These are phyloP conservation scores for Nemoura dubitans DNA, from an alignment of 2,888 invertebrate species.

Conservation along the genomic window DNA sequence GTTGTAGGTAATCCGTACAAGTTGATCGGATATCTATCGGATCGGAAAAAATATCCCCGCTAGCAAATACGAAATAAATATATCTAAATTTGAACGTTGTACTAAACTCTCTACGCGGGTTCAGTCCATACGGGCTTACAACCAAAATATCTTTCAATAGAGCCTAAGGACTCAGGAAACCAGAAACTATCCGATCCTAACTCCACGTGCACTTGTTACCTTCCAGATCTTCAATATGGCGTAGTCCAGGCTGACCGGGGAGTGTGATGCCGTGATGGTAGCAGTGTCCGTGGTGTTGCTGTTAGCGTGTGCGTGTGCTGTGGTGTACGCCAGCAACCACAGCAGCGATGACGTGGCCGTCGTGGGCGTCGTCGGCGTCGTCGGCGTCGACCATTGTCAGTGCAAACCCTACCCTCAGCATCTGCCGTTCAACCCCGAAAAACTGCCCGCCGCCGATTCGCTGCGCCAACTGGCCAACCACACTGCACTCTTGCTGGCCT, in stretches of 20 bases:
- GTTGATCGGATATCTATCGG: no score
- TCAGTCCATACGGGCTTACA: no score
- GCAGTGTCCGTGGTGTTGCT: slow-evolving; percentile 64
- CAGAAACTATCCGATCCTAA: no score
- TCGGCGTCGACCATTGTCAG: slow-evolving; percentile 59
- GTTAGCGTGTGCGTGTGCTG: slow-evolving; percentile 61
- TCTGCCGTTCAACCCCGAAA: slow-evolving; percentile 64
- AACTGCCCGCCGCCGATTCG: slow-evolving; percentile 63
- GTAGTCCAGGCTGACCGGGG: slow-evolving; percentile 25
- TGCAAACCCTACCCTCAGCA: slow-evolving; percentile 60
- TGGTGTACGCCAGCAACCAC: slow-evolving; percentile 58
- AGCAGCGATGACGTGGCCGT: slow-evolving; percentile 61
- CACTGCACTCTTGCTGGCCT: slow-evolving; percentile 56
- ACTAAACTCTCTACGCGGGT: no score
- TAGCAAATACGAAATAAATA: no score
- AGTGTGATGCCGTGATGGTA: slow-evolving; percentile 46
- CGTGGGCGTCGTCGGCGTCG: slow-evolving; percentile 62
- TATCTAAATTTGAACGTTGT: no score
- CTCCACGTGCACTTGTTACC: neutral
- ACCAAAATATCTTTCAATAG: no score
- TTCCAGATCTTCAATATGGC: slow-evolving; percentile 32
- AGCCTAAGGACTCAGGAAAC: no score
- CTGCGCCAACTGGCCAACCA: slow-evolving; percentile 41
- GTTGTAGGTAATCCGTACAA: no score
- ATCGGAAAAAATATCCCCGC: no score